Evolutionary conservation across 2,797 vertebrate genomes (phyloP), one percentile per base, ranked within the genome.

Genomic region (Danio tinwini): DNA sequence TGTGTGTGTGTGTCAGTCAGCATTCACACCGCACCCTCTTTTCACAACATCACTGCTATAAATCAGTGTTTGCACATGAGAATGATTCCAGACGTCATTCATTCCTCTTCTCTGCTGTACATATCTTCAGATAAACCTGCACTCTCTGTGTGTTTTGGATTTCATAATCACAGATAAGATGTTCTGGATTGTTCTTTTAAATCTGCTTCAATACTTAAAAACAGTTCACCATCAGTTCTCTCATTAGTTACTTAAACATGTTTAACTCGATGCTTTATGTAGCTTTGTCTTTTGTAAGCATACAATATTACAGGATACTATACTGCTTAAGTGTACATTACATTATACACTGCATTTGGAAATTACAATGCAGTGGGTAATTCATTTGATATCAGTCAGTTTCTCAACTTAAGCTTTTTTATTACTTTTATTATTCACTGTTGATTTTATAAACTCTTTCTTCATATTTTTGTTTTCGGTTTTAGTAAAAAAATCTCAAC

Each of bases 41-140:
- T 29, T 56, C 74, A 50, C 72, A 62, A 72, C 10, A 19, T 29
- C 50, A 56, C 9, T 6, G 19, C 4, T 2, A 4, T 47, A 9
- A 4, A 19, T 9, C n/a, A 74, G 58, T 0, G 44, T 63, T 40
- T 13, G 5, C 7, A 42, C 7, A 5, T 42, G 59, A 76, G 50
- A 29, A 16, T 21, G 9, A 40, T 13, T 21, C n/a, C 39, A 62
- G 29, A 55, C 2, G 5, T 13, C 1, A 0, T 44, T 4, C 68
- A 13, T 53, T 47, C 39, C 50, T 2, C 21, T 44, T 12, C 17
- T 7, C 14, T 16, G 13, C 3, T 2, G 63, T 65, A 21, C 42
- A 49, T 5, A 47, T 29, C 17, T n/a, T 74, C 45, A 50, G 72
- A 74, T 74, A n/a, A 74, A 61, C 7, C 37, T 29, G 13, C 5